Conservation (phyloP, 2,113 vertebrate genomes). For the Carassius carassius region DNA sequence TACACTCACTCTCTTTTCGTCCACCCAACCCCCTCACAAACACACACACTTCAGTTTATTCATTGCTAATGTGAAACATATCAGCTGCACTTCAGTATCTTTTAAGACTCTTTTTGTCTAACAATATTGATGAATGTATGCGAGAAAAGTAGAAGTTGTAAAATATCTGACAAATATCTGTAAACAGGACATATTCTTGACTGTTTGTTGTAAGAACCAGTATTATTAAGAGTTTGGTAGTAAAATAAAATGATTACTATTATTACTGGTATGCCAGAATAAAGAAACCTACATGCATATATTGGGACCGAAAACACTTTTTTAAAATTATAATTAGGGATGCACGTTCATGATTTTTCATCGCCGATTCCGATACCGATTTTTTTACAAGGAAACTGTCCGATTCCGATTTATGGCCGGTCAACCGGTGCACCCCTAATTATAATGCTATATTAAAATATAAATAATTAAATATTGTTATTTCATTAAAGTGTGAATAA, state of each 20-base stretch:
- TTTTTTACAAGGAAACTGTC: no score
- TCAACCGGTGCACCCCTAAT: no score
- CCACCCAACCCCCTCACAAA: conserved; percentile 27
- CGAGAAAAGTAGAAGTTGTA: neutral
- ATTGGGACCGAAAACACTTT: no score
- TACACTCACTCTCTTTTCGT: conserved; percentile 41
- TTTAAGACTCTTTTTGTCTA: neutral
- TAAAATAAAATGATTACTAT: conserved; percentile 53
- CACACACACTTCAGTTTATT: conserved; percentile 13
- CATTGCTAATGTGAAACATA: conserved; percentile 17
- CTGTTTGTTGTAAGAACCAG: neutral
- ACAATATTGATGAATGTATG: neutral
- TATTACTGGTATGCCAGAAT: neutral
- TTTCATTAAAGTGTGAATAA: neutral
- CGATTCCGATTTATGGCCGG: no score
- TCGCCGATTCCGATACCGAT: no score
- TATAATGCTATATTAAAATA: neutral
- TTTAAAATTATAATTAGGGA: no score
- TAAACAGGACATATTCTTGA: neutral
- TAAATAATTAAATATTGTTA: neutral
- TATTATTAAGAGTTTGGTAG: conserved; percentile 65
- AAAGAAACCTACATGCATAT: neutral
- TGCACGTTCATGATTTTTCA: no score
- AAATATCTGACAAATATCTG: neutral
- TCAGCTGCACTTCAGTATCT: conserved; percentile 5